Conservation (phyloP, 2,888 invertebrate species). For the Mylabris sibirica region DNA sequence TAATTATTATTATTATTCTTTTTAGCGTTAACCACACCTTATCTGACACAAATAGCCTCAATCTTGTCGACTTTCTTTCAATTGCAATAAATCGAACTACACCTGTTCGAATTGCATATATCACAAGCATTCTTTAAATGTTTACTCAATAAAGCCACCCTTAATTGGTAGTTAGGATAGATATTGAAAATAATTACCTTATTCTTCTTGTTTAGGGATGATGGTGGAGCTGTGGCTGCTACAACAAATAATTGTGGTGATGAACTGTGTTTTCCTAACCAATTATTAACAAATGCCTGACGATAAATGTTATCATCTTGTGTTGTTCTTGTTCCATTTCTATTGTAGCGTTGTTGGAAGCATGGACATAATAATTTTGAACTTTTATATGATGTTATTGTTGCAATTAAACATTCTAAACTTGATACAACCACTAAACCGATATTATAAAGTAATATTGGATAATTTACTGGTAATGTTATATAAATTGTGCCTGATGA, state of each 20-base stretch:
- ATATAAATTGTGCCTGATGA: constrained; percentile 32
- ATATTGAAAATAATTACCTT: no score
- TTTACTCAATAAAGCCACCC: no score
- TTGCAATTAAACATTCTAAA: constrained; percentile 67
- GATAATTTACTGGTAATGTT: constrained; percentile 62
- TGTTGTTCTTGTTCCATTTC: constrained; percentile 39
- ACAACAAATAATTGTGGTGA: constrained; percentile 55
- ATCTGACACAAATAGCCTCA: background rate
- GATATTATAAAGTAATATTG: constrained; percentile 69
- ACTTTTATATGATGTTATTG: constrained; percentile 65
- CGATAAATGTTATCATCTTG: constrained; percentile 47
- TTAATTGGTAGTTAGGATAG: no score
- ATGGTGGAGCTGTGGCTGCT: constrained; percentile 50
- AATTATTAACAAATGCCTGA: constrained; percentile 66
- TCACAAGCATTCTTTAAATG: constrained; percentile 34
- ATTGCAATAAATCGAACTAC: background rate
- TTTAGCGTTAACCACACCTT: background rate
- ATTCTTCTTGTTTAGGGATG: constrained; percentile 41
- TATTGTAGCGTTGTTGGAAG: constrained; percentile 57
- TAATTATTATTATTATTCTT: background rate
- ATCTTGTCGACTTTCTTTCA: background rate
- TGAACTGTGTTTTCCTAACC: constrained; percentile 64
- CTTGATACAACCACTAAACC: constrained; percentile 65
- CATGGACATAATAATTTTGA: constrained; percentile 67
- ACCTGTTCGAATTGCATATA: constrained; percentile 44